Base-by-base conservation (phyloP, 2,888 invertebrate species). In the Eledona agricola region DNA sequence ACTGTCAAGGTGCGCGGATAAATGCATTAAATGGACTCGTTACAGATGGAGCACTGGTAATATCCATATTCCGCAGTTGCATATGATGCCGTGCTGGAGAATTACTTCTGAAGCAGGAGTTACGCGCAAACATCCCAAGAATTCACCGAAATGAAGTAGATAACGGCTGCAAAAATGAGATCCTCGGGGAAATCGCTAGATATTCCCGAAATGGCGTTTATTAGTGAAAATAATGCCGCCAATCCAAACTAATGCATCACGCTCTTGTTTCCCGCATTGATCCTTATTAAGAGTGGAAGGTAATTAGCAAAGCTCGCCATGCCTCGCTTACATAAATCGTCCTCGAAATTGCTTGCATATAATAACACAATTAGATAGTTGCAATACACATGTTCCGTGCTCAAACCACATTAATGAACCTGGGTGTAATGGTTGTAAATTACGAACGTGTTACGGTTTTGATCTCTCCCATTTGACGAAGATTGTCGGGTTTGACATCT, bases 401-500 rank as follows among this genome's bases (percentile, higher is more conserved):
- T 11, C 34, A 5, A 10, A 7, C 35, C 16, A 4, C 17, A 20
- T 42, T 42, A 42, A 29, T 29, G 45, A 23, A 25, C 4, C 40
- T 26, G 16, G 26, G 11, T 19, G 15, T 32, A 43, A 47, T 15
- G 34, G 37, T 47, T 37, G 47, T 47, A 37, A 47, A 47, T 37
- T 47, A 37, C 17, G 28, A 28, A 37, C 37, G 29, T 28, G 28
- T 26, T 37, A 20, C 9, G 28, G n/a, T 20, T 42, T 37, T 31
- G 26, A 26, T 35, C 23, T 15, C 35, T 29, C 28, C 26, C 22
- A 28, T 28, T 37, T 37, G 29, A 37, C 37, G 47, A 47, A 37
- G 37, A 37, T 47, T 47, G 43, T 32, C 31, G 28, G 20, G 43
- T 43, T 32, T 43, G 47, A 16, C 47, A 37, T 47, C 37, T 46